Conservation (phyloP, 2,113 vertebrate genomes). For the Pantherophis guttatus region DNA sequence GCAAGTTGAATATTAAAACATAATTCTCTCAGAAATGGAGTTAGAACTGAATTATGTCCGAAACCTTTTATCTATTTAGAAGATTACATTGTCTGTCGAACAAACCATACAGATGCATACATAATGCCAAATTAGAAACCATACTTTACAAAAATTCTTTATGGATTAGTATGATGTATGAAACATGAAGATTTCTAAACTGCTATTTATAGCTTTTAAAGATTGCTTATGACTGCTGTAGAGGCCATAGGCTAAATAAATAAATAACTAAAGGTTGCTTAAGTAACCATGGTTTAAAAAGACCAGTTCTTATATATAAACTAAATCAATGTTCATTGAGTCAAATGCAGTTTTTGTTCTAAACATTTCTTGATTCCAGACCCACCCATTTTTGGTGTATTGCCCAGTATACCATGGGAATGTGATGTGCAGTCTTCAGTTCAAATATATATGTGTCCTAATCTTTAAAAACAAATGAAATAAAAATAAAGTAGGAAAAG, state of each 20-base stretch:
- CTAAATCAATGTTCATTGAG: not conserved
- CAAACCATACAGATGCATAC: not conserved
- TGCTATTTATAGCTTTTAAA: not conserved
- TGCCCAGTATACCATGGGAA: not conserved
- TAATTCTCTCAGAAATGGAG: not conserved
- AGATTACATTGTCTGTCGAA: not conserved
- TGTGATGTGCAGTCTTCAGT: not conserved
- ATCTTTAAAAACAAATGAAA: not conserved
- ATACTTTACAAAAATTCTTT: not conserved
- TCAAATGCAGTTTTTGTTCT: not conserved
- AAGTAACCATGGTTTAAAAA: not conserved
- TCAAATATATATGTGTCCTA: not conserved
- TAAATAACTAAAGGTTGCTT: not conserved
- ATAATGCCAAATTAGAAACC: not conserved
- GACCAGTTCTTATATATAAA: not conserved
- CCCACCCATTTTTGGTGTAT: not conserved
- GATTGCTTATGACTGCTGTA: not conserved
- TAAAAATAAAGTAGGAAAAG: not conserved
- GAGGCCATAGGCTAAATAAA: not conserved
- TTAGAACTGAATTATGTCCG: not conserved
- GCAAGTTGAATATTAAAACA: not conserved
- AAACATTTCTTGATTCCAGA: not conserved
- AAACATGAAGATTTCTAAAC: not conserved
- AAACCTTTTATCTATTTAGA: not conserved
- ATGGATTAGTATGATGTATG: not conserved